phyloP scores from a whole-genome alignment of 2,888 invertebrate species.

The Koerneria pararmatus region DNA sequence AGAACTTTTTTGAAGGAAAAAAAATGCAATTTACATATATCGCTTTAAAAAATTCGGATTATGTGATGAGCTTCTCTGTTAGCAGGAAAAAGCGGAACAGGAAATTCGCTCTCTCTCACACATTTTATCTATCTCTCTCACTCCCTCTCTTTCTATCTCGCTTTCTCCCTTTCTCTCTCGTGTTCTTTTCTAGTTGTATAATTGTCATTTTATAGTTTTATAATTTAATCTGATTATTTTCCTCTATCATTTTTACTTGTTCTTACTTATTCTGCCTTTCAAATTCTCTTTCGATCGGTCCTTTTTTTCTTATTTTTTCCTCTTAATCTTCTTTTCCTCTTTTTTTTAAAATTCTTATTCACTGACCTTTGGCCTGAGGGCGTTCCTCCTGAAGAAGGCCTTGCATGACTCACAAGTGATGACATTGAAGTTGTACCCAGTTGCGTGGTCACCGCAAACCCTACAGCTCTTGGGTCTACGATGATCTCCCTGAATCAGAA shows the following conservation, averaged over 20 bases:
- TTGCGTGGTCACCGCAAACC: constrained; percentile 57
- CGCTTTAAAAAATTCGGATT: no score
- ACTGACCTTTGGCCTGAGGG: constrained; percentile 75
- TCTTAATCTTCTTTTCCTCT: neutral
- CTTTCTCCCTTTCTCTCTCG: no score
- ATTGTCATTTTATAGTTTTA: neutral
- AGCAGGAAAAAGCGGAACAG: no score
- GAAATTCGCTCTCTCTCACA: no score
- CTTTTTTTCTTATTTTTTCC: neutral
- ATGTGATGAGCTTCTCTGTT: no score
- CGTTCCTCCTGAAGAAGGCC: constrained; percentile 90
- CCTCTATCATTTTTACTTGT: neutral
- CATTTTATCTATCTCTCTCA: no score
- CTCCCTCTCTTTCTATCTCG: no score
- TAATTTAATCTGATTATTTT: neutral
- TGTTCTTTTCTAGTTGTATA: neutral
- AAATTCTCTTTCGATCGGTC: no score
- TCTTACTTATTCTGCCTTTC: neutral
- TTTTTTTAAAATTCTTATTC: neutral
- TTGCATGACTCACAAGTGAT: constrained; percentile 78
- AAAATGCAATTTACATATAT: no score
- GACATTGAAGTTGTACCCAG: constrained; percentile 57
- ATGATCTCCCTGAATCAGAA: constrained; percentile 35
- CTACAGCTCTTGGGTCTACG: constrained; percentile 54
- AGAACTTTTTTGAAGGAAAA: no score